These are phyloP conservation scores for Drosophila planitibia DNA, from an alignment of 2,888 invertebrate species.

Conservation along the genomic window DNA sequence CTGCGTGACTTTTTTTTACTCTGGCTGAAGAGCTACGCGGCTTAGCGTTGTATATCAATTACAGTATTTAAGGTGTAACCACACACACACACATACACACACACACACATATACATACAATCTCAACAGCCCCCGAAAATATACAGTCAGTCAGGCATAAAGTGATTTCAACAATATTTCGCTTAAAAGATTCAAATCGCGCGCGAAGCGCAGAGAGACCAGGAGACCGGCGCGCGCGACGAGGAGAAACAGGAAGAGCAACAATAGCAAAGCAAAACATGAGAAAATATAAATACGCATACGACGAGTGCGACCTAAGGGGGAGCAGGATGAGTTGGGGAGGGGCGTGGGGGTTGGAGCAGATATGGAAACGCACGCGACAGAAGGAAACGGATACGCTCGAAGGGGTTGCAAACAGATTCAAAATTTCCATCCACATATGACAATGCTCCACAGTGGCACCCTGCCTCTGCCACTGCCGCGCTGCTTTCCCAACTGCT, in stretches of 20 bases:
- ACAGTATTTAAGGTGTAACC: conserved; percentile 57
- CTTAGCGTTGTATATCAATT: conserved; percentile 69
- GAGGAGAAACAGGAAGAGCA: conserved; percentile 35
- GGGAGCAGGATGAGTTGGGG: neutral
- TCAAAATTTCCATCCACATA: conserved; percentile 83
- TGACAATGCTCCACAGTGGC: conserved; percentile 79
- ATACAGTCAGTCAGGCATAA: conserved; percentile 67
- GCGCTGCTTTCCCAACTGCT: neutral
- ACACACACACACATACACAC: neutral
- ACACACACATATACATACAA: neutral
- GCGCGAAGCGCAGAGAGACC: conserved; percentile 50
- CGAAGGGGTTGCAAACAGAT: conserved; percentile 83
- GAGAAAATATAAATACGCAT: conserved; percentile 78
- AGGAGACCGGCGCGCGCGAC: conserved; percentile 9
- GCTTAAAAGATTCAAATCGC: conserved; percentile 82
- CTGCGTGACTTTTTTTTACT: conserved; percentile 68
- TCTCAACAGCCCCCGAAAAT: conserved; percentile 4
- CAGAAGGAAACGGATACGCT: conserved; percentile 83
- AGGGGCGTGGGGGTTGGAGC: neutral
- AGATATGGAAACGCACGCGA: conserved; percentile 69
- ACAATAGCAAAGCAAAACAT: conserved; percentile 61
- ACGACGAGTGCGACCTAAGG: conserved; percentile 61
- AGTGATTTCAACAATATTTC: conserved; percentile 83
- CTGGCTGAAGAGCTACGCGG: conserved; percentile 10
- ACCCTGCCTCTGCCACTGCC: conserved; percentile 19